A percentile compares a stretch with the other conserved stretches of the same genome.
Evolutionary conservation across 1,140 invertebrate genomes (phyloP).

Genomic region (Drosophila guanche): DNA sequence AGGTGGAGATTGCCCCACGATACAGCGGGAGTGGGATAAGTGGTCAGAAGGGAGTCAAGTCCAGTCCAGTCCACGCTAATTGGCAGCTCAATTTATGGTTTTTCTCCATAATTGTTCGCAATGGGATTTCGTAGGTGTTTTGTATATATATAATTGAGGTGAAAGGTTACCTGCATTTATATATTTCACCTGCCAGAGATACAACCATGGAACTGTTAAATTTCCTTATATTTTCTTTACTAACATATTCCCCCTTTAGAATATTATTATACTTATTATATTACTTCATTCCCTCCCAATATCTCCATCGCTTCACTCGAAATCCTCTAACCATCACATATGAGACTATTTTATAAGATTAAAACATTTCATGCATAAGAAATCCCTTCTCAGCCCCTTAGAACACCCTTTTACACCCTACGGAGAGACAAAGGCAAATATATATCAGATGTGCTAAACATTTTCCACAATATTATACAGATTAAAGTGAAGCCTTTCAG

Average conservation of each 20-base stretch:
- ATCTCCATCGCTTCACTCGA: no score
- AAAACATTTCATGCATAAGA: conserved; percentile 4
- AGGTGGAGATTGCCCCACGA: not conserved
- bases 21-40: conserved; percentile 23
- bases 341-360: no score
- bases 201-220: no score
- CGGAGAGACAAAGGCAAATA: conserved; percentile 19
- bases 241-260: no score
- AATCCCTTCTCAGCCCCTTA: not conserved
- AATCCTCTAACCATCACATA: no score
- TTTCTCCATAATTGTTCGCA: conserved; percentile 10
- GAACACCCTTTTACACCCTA: conserved; percentile 14
- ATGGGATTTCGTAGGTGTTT: not conserved
- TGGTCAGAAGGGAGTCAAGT: conserved; percentile 15
- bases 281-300: no score
- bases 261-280: no score
- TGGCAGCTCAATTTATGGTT: conserved; percentile 28
- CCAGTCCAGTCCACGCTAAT: conserved; percentile 28
- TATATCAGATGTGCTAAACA: conserved; percentile 46
- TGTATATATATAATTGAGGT: no score
- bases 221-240: no score
- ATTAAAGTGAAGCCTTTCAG: conserved; percentile 28
- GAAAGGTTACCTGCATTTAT: no score
- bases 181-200: no score
- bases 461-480: conserved; percentile 36